Percentiles rank a stretch among this genome's conserved stretches.
phyloP scores from a whole-genome alignment of 2,797 vertebrate genomes.

The Serranus cabrilla region DNA sequence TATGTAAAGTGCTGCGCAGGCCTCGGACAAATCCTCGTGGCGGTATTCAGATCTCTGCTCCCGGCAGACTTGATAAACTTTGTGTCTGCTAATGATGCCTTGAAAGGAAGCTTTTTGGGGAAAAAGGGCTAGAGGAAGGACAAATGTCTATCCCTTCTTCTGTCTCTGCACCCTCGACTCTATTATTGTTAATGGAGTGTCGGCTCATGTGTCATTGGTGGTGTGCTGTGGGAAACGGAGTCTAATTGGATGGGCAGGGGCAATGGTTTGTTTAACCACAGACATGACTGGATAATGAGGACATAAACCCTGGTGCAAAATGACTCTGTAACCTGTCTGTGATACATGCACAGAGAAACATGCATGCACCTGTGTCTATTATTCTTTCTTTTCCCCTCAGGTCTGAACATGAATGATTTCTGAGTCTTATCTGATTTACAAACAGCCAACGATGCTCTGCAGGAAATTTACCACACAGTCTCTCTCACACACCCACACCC shows the following conservation, averaged over 20 bases:
- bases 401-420: background rate
- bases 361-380: background rate
- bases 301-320: slow-evolving; percentile 41
- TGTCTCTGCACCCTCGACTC: slow-evolving; percentile 29
- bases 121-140: slow-evolving; percentile 18
- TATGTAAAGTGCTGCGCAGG: slow-evolving; percentile 34
- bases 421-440: background rate
- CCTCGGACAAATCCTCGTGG: slow-evolving; percentile 29
- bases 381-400: background rate
- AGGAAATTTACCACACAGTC: slow-evolving; percentile 19
- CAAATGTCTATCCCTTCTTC: slow-evolving; percentile 22
- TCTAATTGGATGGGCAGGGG: slow-evolving; percentile 64
- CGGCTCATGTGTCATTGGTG: slow-evolving; percentile 47
- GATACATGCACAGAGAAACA: slow-evolving; percentile 9
- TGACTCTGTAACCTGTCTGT: slow-evolving; percentile 16
- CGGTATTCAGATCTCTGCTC: slow-evolving; percentile 31
- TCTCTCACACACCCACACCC: background rate
- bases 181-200: slow-evolving; percentile 53
- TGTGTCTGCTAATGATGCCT: slow-evolving; percentile 57
- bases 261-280: slow-evolving; percentile 63
- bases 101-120: slow-evolving; percentile 44
- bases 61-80: slow-evolving; percentile 38
- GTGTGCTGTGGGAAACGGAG: slow-evolving; percentile 40
- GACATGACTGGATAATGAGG: slow-evolving; percentile 59
- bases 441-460: background rate